Evolutionary conservation across 2,113 vertebrate genomes (phyloP).

Genomic region (Podarcis raffonei): DNA sequence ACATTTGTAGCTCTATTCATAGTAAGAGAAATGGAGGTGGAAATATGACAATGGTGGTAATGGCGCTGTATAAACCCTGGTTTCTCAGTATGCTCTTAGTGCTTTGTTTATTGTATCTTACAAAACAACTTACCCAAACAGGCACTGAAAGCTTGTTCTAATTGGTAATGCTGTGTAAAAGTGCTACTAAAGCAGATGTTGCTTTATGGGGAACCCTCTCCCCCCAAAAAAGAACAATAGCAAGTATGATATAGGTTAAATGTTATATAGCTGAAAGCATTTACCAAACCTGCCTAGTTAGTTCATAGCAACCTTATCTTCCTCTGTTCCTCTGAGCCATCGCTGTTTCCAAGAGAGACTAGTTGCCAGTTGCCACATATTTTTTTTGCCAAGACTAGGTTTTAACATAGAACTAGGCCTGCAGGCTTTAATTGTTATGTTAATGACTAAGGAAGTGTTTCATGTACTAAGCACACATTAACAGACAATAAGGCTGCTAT

Average conservation of each 20-base stretch:
- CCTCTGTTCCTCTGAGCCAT: constrained; percentile 7
- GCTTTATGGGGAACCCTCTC: constrained; percentile 17
- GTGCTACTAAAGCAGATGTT: constrained; percentile 56
- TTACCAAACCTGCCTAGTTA: background rate
- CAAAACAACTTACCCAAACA: constrained; percentile 46
- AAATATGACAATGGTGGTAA: constrained; percentile 44
- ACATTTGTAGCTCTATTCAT: constrained; percentile 68
- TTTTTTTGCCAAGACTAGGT: background rate
- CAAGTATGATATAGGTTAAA: constrained; percentile 47
- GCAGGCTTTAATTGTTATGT: background rate
- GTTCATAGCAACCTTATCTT: background rate
- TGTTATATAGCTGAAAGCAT: constrained; percentile 32
- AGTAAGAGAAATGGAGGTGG: constrained; percentile 34
- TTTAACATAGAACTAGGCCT: background rate
- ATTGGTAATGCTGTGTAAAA: constrained; percentile 63
- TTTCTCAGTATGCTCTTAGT: constrained; percentile 41
- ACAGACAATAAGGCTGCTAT: background rate
- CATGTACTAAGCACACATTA: background rate
- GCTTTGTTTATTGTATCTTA: constrained; percentile 47
- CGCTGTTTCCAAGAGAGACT: constrained; percentile 11
- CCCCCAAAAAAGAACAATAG: constrained; percentile 34
- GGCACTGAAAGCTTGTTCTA: constrained; percentile 61
- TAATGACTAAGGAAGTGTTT: background rate
- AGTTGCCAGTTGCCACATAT: background rate
- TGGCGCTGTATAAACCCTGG: constrained; percentile 46